A percentile compares a stretch with the other conserved stretches of the same genome.
Evolutionary conservation across 2,888 invertebrate species (phyloP).

Genomic region (Drosophila anceps): DNA sequence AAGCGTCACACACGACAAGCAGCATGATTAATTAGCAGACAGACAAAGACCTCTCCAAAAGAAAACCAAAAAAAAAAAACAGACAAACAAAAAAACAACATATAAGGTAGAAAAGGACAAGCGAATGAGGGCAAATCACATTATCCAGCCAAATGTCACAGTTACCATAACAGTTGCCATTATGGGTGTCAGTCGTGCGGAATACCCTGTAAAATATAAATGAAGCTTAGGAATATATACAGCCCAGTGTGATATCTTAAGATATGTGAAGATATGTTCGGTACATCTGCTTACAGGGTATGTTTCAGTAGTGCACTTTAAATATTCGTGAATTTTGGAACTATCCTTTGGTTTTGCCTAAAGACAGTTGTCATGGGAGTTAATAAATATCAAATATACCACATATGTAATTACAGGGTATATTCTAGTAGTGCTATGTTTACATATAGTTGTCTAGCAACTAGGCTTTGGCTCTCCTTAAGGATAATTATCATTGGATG

Average conservation of each 20-base stretch:
- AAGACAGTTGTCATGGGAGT: not conserved
- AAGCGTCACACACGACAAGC: slow-evolving; percentile 61
- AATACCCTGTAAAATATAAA: slow-evolving; percentile 27
- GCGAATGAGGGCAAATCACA: slow-evolving; percentile 42
- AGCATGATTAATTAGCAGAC: slow-evolving; percentile 70
- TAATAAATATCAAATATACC: not conserved
- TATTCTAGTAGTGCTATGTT: not conserved
- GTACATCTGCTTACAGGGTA: not conserved
- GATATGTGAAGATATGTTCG: not conserved
- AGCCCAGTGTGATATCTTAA: not conserved
- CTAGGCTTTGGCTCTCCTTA: not conserved
- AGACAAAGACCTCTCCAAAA: slow-evolving; percentile 43
- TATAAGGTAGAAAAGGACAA: slow-evolving; percentile 9
- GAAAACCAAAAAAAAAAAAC: slow-evolving; percentile 18
- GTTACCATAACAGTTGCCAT: slow-evolving; percentile 7
- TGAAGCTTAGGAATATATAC: too few relatives aligned
- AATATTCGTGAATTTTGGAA: not conserved
- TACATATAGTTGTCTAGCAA: not conserved
- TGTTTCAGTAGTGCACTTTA: not conserved
- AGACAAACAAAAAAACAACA: slow-evolving; percentile 16
- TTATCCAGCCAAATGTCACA: slow-evolving; percentile 33
- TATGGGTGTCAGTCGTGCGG: not conserved
- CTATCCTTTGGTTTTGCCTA: not conserved
- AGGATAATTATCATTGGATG: not conserved
- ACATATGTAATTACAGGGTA: not conserved